Evolutionary conservation across 64 coral and sea anemone species (phyloP), one percentile per base, ranked within the genome.

Genomic region (Platygyra sinensis): DNA sequence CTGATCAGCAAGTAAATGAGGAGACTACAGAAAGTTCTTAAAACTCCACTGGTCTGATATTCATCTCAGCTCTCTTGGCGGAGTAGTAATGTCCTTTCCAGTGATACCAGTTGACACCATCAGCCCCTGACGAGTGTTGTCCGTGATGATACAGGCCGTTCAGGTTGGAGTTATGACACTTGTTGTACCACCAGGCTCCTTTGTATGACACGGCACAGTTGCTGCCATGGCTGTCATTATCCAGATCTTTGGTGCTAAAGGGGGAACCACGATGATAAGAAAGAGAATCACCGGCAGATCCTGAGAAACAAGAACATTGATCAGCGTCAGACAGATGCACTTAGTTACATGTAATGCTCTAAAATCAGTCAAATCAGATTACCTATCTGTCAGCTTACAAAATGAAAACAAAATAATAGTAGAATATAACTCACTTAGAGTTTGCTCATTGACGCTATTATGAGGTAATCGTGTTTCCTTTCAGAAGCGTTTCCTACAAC

Each of bases 51-150:
- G 69, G 84, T 87, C 46, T 39, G 46, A 87, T 87, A 18, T 73
- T 87, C 67, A 87, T 73, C 42, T 87, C 84, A 19, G 46, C 36
- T 87, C 50, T 52, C 84, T 87, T 87, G 2, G 36, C 33, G 30
- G 84, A 87, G 20, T 87, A 87, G 10, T 49, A 2, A 51, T 87
- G 17, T 69, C 84, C 84, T 54, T 87, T 87, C 83, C 83, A 72
- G 27, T 67, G 1, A 27, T 86, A 22, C 83, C 83, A 86, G 29
- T 65, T 39, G 31, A 86, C 22, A 50, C 83, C 63, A 11, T 86
- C 31, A 18, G 39, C 62, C 5, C 0, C 9, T 0, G 36, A 67
- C 0, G 22, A 67, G 59, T 85, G 81, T 17, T 63, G 8, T 17
- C 81, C 81, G 9, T 85, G 81, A 61, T 60, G 81, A 29, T 85